These are phyloP conservation scores for Agrypnus murinus DNA, from an alignment of 2,888 invertebrate species.

Conservation along the genomic window DNA sequence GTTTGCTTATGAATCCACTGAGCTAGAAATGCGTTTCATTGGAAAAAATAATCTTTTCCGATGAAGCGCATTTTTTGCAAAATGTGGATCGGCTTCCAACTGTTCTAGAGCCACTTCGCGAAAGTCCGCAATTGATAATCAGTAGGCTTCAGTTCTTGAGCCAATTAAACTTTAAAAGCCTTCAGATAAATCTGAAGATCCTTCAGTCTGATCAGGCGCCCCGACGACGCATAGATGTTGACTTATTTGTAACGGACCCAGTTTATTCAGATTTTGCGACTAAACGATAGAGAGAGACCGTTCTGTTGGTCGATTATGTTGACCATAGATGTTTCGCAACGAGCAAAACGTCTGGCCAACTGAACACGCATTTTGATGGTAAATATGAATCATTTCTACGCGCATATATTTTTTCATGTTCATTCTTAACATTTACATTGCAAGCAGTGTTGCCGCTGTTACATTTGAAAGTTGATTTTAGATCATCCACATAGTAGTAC, in stretches of 20 bases:
- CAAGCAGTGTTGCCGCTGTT: too few relatives aligned
- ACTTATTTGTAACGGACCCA: slow-evolving; percentile 28
- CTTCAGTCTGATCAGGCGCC: slow-evolving; percentile 1
- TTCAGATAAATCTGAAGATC: slow-evolving; percentile 33
- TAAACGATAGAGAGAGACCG: slow-evolving; percentile 27
- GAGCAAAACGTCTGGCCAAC: slow-evolving; percentile 31
- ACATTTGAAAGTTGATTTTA: too few relatives aligned
- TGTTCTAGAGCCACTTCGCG: not conserved
- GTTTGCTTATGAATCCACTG: not conserved
- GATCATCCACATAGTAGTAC: too few relatives aligned
- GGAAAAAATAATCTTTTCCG: not conserved
- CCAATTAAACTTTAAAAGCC: not conserved
- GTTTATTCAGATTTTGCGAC: slow-evolving; percentile 28
- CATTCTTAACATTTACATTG: too few relatives aligned
- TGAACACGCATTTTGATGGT: too few relatives aligned
- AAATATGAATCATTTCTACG: too few relatives aligned
- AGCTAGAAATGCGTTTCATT: not conserved
- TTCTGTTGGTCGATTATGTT: slow-evolving; percentile 32
- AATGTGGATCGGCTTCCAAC: slow-evolving; percentile 1
- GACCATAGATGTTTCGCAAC: slow-evolving; percentile 29
- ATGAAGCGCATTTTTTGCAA: not conserved
- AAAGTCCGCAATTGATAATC: not conserved
- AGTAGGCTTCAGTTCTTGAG: not conserved
- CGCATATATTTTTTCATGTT: too few relatives aligned
- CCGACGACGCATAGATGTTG: slow-evolving; percentile 30